Conservation (phyloP, 2,113 vertebrate genomes). For the Stomatorhinus ivindoensis region DNA sequence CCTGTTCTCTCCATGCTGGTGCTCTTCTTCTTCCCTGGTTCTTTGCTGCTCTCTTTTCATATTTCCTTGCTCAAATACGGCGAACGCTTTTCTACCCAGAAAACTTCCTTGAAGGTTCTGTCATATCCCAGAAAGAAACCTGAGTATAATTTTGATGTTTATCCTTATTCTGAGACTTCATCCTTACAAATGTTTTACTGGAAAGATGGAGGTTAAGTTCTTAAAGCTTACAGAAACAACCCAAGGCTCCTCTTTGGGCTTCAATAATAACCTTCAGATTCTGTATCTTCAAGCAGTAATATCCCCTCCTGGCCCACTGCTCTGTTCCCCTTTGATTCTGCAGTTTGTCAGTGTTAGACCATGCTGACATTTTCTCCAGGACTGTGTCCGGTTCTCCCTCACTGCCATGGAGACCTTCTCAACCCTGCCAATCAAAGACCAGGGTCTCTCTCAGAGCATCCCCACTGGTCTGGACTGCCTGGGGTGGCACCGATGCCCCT, state of each 20-base stretch:
- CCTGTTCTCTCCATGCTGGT: not conserved
- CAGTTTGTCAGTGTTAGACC: not conserved
- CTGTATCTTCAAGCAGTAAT: not conserved
- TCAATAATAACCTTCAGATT: constrained; percentile 5
- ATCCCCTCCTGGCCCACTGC: not conserved
- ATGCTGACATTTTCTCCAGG: constrained; percentile 35
- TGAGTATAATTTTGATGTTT: not conserved
- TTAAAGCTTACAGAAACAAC: not conserved
- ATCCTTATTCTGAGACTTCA: not conserved
- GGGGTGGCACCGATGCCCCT: constrained; percentile 52
- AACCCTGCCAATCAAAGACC: constrained; percentile 53
- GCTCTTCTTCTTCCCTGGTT: not conserved
- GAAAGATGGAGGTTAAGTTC: not conserved
- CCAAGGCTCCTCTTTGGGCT: not conserved
- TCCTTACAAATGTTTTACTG: not conserved
- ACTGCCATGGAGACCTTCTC: constrained; percentile 44
- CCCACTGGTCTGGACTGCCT: constrained; percentile 67
- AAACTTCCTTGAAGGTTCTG: not conserved
- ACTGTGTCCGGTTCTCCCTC: constrained; percentile 38
- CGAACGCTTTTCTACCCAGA: not conserved
- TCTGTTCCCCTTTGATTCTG: not conserved
- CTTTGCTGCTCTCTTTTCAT: not conserved
- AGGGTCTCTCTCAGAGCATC: constrained; percentile 73
- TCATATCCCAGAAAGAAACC: not conserved
- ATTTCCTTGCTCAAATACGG: not conserved